Conservation (phyloP, 2,113 vertebrate genomes). For the Pontoporia blainvillei region DNA sequence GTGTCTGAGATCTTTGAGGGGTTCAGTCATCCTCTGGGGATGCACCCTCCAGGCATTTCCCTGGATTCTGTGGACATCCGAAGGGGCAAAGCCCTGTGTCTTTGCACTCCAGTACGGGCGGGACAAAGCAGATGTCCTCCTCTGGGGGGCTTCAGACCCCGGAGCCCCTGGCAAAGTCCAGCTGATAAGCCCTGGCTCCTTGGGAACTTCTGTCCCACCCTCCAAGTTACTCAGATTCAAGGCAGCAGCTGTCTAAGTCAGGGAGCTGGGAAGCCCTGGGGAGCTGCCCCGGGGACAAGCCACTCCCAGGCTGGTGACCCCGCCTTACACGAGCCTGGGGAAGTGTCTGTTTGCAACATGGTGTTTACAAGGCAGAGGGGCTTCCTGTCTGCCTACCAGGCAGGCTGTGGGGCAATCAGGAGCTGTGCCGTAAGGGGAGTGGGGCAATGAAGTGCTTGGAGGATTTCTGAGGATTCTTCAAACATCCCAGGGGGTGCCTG, state of each 20-base stretch:
- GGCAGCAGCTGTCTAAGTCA: neutral
- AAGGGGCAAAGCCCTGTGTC: neutral
- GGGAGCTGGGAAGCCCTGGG: neutral
- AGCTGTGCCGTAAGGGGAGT: neutral
- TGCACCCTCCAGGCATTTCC: neutral
- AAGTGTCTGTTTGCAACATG: constrained; percentile 61
- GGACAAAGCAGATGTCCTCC: neutral
- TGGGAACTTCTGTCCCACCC: neutral
- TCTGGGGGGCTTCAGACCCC: neutral
- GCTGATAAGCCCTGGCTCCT: neutral
- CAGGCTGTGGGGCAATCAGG: constrained; percentile 45
- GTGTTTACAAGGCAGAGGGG: constrained; percentile 45
- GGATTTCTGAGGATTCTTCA: constrained; percentile 3
- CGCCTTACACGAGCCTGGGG: constrained; percentile 20
- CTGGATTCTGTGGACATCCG: neutral
- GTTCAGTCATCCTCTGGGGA: neutral
- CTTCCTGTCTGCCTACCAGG: constrained; percentile 50
- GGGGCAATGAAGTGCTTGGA: neutral
- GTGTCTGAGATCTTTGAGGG: neutral
- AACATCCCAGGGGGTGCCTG: neutral
- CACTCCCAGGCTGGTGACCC: constrained; percentile 13
- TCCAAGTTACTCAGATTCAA: neutral
- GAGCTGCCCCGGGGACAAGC: neutral
- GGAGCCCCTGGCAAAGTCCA: neutral
- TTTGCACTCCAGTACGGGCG: neutral